Conservation (phyloP, 2,113 vertebrate genomes). For the Amphilophus citrinellus region DNA sequence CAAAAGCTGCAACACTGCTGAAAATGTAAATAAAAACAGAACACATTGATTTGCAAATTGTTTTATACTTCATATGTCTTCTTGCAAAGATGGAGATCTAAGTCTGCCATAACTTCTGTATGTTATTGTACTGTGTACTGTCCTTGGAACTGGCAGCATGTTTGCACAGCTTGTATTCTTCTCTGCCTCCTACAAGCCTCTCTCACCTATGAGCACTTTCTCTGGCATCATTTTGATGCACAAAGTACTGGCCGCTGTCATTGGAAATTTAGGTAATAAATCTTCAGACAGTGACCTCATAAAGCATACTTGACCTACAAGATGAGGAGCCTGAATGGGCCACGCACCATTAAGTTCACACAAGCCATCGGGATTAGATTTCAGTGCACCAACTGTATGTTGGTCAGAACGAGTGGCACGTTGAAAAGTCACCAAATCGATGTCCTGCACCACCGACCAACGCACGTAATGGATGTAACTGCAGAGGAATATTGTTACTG, state of each 20-base stretch:
- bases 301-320: slow-evolving; percentile 73
- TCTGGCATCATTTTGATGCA: slow-evolving; percentile 33
- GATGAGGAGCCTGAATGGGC: slow-evolving; percentile 65
- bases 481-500: slow-evolving; percentile 19
- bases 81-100: slow-evolving; percentile 27
- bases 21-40: too few species aligned
- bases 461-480: background rate
- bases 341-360: slow-evolving; percentile 73
- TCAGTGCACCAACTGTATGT: slow-evolving; percentile 35
- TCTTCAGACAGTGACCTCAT: slow-evolving; percentile 71
- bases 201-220: slow-evolving; percentile 37
- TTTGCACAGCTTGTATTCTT: slow-evolving; percentile 66
- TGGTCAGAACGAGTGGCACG: slow-evolving; percentile 28
- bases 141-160: slow-evolving; percentile 53
- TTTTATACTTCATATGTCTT: background rate
- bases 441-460: slow-evolving; percentile 12
- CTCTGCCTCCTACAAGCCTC: slow-evolving; percentile 37
- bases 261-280: slow-evolving; percentile 66
- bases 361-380: slow-evolving; percentile 61
- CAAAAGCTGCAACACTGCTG: too few species aligned
- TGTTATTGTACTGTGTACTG: slow-evolving; percentile 60
- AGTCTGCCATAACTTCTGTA: slow-evolving; percentile 50
- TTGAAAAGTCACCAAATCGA: slow-evolving; percentile 27
- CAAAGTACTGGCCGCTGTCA: slow-evolving; percentile 43
- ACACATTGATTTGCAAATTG: background rate